Evolutionary conservation across 2,888 invertebrate species (phyloP), one percentile per base, ranked within the genome.

Genomic region (Gonocerus acuteangulatus): DNA sequence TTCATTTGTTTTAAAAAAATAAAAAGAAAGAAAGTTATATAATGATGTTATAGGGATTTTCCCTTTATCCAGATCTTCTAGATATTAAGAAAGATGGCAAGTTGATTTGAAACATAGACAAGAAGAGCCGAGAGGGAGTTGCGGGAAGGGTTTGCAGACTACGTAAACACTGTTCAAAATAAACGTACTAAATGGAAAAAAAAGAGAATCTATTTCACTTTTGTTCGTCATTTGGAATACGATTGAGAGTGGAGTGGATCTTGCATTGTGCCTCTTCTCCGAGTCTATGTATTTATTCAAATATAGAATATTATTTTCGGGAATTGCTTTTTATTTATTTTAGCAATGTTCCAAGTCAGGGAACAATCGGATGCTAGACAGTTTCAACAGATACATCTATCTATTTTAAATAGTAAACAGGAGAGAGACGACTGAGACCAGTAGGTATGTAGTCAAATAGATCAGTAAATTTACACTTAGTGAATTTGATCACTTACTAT

Each of bases 41-140:
- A 44, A 57, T 42, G 45, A 57, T 57, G 57, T 57, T 57, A 57
- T 57, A 57, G 57, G 57, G 27, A 18, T 32, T 57, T 47, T 47
- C 57, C 45, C 57, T 32, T 32, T 57, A 32, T 47, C 57, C 44
- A 57, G 57, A 57, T 57, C 57, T 57, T 34, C 22, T 42, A 21
- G 34, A 39, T 54, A 15, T 39, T 39, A n/a, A n/a, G 39, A 39
- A 39, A 39, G n/a, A 39, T 9, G 27, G 39, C 39, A 39, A 39
- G 39, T 39, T 39, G 39, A 11, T 39, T 39, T 39, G 39, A 39
- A n/a, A 39, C n/a, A 9, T 39, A 39, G 39, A 39, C 39, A 39
- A n/a, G 39, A 39, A 39, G 39, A 39, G 3, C 39, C n/a, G 39
- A 15, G 15, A 39, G 39, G 39, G n/a, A 39, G 39, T 39, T 27